These are phyloP conservation scores for Nasonia oneida DNA, from an alignment of 2,888 invertebrate species.

Conservation along the genomic window DNA sequence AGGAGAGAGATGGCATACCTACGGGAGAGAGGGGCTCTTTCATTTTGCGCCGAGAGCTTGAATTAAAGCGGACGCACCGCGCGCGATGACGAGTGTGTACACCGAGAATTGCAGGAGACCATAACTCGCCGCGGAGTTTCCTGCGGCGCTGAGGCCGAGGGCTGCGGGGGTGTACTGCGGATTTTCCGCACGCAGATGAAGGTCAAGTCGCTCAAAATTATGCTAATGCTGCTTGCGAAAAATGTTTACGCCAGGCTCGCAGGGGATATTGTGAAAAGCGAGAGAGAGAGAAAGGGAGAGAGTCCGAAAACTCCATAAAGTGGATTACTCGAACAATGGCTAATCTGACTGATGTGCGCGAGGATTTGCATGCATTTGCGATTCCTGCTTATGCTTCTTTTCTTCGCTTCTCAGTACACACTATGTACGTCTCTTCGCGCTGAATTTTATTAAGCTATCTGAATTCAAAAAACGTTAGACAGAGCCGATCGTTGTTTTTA, in stretches of 20 bases:
- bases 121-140: constrained; percentile 34
- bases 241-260: background rate
- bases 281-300: background rate
- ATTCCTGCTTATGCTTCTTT: background rate
- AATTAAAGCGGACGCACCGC: constrained; percentile 51
- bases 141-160: background rate
- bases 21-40: constrained; percentile 45
- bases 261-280: background rate
- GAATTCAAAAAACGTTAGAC: background rate
- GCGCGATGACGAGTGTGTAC: background rate
- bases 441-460: too few relatives aligned
- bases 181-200: background rate
- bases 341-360: constrained; percentile 6
- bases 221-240: background rate
- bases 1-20: constrained; percentile 21
- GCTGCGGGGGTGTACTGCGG: background rate
- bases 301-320: background rate
- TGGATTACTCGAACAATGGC: background rate
- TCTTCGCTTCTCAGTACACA: background rate
- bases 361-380: constrained; percentile 27
- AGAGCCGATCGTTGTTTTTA: background rate
- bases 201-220: background rate
- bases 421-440: background rate
- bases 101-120: background rate
- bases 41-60: constrained; percentile 42